Conservation (phyloP, 2,888 invertebrate species). For the Physocephala rufipes region DNA sequence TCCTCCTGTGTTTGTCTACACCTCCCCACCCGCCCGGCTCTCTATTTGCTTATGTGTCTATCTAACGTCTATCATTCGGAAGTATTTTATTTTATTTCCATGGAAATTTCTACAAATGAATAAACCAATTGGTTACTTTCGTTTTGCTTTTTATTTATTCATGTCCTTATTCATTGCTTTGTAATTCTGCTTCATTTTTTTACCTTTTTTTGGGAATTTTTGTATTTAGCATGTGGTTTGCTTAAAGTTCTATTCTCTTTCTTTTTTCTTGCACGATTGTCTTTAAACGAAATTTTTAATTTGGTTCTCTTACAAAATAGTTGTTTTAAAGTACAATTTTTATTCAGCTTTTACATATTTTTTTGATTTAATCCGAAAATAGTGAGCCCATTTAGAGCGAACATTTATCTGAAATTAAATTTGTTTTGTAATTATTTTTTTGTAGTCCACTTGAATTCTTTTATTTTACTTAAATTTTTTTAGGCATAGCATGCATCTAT, state of each 20-base stretch:
- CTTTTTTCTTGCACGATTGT: not conserved
- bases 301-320: too few species aligned
- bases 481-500: too few species aligned
- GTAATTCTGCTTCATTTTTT: conserved; percentile 9
- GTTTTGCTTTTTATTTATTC: not conserved
- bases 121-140: conserved; percentile 8
- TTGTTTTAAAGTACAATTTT: too few species aligned
- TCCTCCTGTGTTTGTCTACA: not conserved
- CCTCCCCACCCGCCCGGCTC: not conserved
- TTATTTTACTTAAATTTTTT: too few species aligned
- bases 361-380: too few species aligned
- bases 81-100: conserved; percentile 35
- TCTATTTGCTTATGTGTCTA: not conserved
- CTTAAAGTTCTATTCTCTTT: not conserved
- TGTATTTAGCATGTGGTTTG: conserved; percentile 24
- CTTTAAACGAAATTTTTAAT: too few species aligned
- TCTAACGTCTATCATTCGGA: conserved; percentile 10
- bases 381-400: too few species aligned
- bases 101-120: conserved; percentile 23
- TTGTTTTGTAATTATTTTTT: too few species aligned
- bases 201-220: conserved; percentile 33
- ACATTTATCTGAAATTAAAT: too few species aligned
- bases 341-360: too few species aligned
- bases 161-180: not conserved
- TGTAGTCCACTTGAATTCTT: too few species aligned